Evolutionary conservation across 2,113 vertebrate genomes (phyloP).

Genomic region (Cyanoderma ruficeps): DNA sequence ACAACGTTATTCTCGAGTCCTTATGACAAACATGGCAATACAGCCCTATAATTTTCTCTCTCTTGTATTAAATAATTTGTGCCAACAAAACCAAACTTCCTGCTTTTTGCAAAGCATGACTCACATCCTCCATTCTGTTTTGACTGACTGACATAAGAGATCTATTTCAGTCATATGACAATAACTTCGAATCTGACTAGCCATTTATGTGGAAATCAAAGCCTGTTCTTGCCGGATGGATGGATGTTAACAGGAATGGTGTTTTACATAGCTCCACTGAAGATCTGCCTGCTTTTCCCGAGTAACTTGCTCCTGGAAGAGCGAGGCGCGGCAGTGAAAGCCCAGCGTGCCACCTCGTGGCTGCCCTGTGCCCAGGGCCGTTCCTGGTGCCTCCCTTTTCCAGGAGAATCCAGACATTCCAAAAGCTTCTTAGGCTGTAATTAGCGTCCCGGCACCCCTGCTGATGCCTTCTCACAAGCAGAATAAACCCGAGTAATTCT

Average conservation of each 20-base stretch:
- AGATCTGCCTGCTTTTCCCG: neutral
- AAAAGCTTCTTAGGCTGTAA: neutral
- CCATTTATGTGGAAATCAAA: constrained; percentile 48
- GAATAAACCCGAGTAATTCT: neutral
- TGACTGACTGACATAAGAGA: constrained; percentile 57
- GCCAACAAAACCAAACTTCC: constrained; percentile 45
- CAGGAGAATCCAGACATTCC: neutral
- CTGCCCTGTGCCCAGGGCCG: neutral
- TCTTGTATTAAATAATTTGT: neutral
- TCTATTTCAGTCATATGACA: constrained; percentile 63
- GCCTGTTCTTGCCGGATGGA: constrained; percentile 30
- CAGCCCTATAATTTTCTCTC: neutral
- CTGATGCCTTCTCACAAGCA: neutral
- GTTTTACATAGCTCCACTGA: neutral
- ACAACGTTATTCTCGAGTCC: neutral
- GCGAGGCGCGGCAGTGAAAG: neutral
- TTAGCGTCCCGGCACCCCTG: neutral
- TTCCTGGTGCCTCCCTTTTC: neutral
- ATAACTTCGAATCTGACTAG: constrained; percentile 28
- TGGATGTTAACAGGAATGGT: neutral
- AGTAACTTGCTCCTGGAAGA: neutral
- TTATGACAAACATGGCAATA: neutral
- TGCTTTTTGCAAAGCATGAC: constrained; percentile 51
- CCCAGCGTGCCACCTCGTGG: constrained; percentile 54
- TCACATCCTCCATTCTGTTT: constrained; percentile 45